These are phyloP conservation scores for Mesoclemmys tuberculata DNA, from an alignment of 2,113 vertebrate genomes.

Conservation along the genomic window DNA sequence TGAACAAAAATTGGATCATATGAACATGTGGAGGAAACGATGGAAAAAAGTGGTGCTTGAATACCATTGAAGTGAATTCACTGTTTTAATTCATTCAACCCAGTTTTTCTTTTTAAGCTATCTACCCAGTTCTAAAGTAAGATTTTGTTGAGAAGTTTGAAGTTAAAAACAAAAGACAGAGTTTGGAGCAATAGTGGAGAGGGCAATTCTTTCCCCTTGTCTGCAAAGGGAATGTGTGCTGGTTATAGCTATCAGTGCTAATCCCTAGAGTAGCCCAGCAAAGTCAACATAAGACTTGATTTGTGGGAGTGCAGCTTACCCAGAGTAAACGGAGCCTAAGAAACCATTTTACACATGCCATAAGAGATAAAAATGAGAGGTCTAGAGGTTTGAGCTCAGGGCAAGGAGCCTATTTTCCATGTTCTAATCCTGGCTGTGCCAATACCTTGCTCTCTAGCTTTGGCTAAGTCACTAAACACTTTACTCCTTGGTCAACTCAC, in stretches of 20 bases:
- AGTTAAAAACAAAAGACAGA: no score
- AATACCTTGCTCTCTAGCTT: no score
- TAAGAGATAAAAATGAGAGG: no score
- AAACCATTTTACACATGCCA: no score
- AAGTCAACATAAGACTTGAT: neutral
- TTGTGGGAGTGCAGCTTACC: neutral
- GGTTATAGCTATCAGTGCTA: slow-evolving; percentile 4
- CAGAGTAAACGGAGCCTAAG: neutral
- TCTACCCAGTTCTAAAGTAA: neutral
- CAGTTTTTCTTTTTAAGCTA: fast-evolving
- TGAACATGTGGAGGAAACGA: neutral
- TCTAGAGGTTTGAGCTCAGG: no score
- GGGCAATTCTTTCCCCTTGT: neutral
- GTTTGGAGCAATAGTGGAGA: neutral
- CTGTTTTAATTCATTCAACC: fast-evolving
- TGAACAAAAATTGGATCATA: neutral
- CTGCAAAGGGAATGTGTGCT: neutral
- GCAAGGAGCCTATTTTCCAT: no score
- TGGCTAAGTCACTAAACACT: neutral
- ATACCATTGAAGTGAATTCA: neutral
- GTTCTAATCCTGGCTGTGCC: no score
- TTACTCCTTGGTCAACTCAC: fast-evolving
- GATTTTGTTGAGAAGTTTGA: neutral
- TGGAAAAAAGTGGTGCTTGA: neutral
- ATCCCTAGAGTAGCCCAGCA: neutral